Evolutionary conservation across 2,888 invertebrate genomes (phyloP).

Genomic region (Lochmaea capreae): DNA sequence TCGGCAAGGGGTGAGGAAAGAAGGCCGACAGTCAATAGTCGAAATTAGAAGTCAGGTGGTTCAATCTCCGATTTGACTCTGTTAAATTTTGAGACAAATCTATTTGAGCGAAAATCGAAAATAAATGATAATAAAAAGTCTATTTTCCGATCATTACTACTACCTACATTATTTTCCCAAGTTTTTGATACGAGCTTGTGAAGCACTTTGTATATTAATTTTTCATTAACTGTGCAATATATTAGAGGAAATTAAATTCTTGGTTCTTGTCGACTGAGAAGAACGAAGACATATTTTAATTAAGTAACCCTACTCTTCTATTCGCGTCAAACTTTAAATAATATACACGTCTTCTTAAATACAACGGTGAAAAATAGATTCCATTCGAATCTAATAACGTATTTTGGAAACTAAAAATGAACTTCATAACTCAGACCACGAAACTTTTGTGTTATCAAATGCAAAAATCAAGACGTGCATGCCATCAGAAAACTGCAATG

Average conservation of each 20-base stretch:
- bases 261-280: neutral
- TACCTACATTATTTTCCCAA: no score
- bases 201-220: no score
- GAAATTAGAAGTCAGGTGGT: no score
- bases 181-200: no score
- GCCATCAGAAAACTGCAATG: constrained; percentile 2
- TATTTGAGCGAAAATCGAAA: no score
- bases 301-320: neutral
- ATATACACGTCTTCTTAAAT: neutral
- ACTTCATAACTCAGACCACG: neutral
- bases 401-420: constrained; percentile 1
- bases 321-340: neutral
- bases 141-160: no score
- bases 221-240: no score
- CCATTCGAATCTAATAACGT: neutral
- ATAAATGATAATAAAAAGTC: no score
- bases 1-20: no score
- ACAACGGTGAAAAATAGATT: neutral
- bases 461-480: neutral
- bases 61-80: no score
- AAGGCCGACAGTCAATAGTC: no score
- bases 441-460: neutral
- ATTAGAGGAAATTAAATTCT: neutral
- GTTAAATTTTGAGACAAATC: no score
- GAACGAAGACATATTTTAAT: neutral